These are phyloP conservation scores for Heteronetta atricapilla DNA, from an alignment of 2,113 vertebrate species.

Conservation along the genomic window DNA sequence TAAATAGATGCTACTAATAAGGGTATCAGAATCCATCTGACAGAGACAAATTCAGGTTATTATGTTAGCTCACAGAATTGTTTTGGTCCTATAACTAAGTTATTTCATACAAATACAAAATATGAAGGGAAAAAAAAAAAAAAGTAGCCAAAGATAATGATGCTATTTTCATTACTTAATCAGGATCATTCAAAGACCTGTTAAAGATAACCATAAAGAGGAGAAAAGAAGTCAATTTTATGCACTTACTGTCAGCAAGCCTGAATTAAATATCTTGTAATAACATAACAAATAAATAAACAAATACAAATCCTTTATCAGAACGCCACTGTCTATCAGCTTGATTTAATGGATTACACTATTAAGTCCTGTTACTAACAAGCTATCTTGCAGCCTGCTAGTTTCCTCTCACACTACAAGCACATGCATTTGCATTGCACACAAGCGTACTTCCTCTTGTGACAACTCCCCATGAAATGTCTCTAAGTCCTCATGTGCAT, in stretches of 20 bases:
- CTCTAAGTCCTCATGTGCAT: neutral
- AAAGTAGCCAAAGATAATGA: neutral
- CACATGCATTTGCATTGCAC: neutral
- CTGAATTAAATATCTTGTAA: conserved; percentile 3
- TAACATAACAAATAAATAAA: neutral
- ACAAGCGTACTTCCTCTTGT: neutral
- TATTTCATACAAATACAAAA: neutral
- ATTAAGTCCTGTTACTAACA: conserved; percentile 6
- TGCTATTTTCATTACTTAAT: neutral
- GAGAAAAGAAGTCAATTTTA: neutral
- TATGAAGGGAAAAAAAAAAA: neutral
- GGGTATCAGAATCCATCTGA: neutral
- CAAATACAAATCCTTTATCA: neutral
- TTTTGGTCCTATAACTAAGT: conserved; percentile 3
- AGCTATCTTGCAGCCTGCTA: conserved; percentile 3
- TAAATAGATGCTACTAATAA: conserved; percentile 19
- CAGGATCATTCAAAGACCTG: neutral
- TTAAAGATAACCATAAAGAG: neutral
- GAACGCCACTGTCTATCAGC: neutral
- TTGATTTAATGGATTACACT: conserved; percentile 35
- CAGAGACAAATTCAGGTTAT: conserved; percentile 19
- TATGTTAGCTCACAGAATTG: neutral
- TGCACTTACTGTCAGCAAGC: neutral
- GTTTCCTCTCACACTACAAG: conserved; percentile 14
- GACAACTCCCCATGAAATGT: conserved; percentile 28